Base-by-base conservation (phyloP, 2,797 vertebrate species). In the Phrynocephalus guinanensis region DNA sequence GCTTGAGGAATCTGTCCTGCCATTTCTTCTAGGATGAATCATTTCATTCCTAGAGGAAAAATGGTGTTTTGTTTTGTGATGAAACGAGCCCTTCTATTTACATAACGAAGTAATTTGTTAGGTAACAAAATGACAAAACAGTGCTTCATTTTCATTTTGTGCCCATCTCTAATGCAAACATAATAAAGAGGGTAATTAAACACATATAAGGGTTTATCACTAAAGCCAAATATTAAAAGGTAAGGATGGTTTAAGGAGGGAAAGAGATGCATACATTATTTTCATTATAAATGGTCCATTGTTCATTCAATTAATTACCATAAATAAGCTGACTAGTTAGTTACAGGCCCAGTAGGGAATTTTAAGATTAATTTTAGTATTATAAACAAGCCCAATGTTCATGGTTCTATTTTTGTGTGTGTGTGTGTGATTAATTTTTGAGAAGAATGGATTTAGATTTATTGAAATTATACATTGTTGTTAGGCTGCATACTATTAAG, bases 181-280 rank as follows among this genome's bases (percentile, higher is more conserved):
- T 8, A 83, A 38, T 10, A 38, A 82, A 78, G 4, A 71, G 16
- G 7, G 28, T 67, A 30, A 82, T 87, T 83, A 78, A 70, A 22
- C 26, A 22, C 33, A 56, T 60, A 48, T 76, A 79, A 88, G 18
- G 33, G 44, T 3, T 73, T n/a, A 79, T 79, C n/a, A 50, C 67
- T 88, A 50, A 84, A 84, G 80, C 33, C n/a, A 80, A 50, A 44
- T 30, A 33, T 79, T 80, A 88, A 79, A 86, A 82, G 44, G 56
- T 87, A 75, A 76, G n/a, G 44, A 71, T 26, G 71, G 52, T 38
- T 72, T 72, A 60, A 63, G 20, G 26, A 75, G 11, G 30, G 72
- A 80, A 88, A 75, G 6, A 68, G 28, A 52, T 71, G 20, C 22
- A 78, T 50, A 76, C 82, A 82, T 76, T 63, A 18, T 66, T 85